phyloP scores from a whole-genome alignment of 2,113 vertebrate species.

The Gorsachius goisagi region DNA sequence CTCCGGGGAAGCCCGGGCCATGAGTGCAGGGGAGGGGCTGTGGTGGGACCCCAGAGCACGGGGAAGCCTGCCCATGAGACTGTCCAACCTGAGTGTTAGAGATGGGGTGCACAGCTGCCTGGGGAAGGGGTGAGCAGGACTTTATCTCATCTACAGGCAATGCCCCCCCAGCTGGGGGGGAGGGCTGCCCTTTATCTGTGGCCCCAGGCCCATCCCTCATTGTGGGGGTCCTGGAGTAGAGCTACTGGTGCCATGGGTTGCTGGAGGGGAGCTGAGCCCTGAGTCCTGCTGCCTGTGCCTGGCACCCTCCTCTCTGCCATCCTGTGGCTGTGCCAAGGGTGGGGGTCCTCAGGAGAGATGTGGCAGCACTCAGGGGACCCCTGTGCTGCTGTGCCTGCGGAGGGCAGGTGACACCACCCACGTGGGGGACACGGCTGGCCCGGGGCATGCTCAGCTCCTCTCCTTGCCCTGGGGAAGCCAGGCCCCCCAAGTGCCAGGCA shows the following conservation, averaged over 20 bases:
- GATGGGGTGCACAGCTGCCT: not conserved
- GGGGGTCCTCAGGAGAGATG: not conserved
- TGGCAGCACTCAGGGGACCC: not conserved
- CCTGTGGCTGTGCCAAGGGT: not conserved
- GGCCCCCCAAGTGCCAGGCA: not conserved
- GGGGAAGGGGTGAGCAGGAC: not conserved
- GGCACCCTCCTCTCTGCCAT: not conserved
- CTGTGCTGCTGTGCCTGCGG: not conserved
- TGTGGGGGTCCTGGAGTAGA: not conserved
- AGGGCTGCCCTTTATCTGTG: not conserved
- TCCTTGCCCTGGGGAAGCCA: not conserved
- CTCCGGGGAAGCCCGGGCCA: fast-evolving
- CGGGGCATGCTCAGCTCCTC: not conserved
- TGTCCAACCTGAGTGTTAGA: not conserved
- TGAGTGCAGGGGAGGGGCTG: not conserved
- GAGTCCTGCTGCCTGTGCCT: not conserved
- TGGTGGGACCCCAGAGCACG: not conserved
- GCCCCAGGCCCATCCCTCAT: not conserved
- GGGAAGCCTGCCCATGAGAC: not conserved
- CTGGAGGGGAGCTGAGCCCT: not conserved
- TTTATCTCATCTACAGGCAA: not conserved
- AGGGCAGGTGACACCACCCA: not conserved
- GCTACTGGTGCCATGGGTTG: not conserved
- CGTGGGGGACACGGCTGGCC: not conserved
- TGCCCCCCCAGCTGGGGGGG: not conserved